These are phyloP conservation scores for Clanis bilineata DNA, from an alignment of 2,888 invertebrate genomes.

Conservation along the genomic window DNA sequence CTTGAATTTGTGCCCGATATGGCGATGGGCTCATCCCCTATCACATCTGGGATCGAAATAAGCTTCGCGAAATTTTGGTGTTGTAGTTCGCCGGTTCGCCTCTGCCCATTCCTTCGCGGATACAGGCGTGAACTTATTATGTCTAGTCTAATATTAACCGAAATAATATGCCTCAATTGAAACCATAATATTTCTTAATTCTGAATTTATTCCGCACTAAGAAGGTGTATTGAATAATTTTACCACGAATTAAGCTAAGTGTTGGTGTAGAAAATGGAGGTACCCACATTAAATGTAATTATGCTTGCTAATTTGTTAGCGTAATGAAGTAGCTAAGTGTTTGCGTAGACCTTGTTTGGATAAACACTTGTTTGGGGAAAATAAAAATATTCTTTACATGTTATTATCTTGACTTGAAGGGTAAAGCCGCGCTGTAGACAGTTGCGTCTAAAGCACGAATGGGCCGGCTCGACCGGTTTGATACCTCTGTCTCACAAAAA, in stretches of 20 bases:
- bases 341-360: constrained; percentile 31
- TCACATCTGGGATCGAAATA: too few relatives aligned
- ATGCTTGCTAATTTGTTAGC: constrained; percentile 41
- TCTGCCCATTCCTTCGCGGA: too few relatives aligned
- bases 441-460: too few relatives aligned
- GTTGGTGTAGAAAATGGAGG: constrained; percentile 21
- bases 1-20: too few relatives aligned
- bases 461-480: too few relatives aligned
- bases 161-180: not conserved
- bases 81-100: too few relatives aligned
- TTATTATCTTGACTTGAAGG: too few relatives aligned
- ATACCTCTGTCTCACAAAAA: too few relatives aligned
- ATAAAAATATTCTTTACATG: not conserved
- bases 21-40: too few relatives aligned
- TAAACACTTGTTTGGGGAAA: constrained; percentile 22
- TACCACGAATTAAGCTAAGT: constrained; percentile 21
- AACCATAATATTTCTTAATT: not conserved
- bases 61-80: too few relatives aligned
- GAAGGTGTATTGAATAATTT: constrained; percentile 13
- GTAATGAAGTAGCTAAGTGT: constrained; percentile 41
- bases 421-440: too few relatives aligned
- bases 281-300: constrained; percentile 41
- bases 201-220: not conserved
- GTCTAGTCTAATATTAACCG: not conserved
- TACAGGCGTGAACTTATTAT: too few relatives aligned